Evolutionary conservation across 2,797 vertebrate genomes (phyloP), one percentile per base, ranked within the genome.

Genomic region (Takifugu ocellatus): DNA sequence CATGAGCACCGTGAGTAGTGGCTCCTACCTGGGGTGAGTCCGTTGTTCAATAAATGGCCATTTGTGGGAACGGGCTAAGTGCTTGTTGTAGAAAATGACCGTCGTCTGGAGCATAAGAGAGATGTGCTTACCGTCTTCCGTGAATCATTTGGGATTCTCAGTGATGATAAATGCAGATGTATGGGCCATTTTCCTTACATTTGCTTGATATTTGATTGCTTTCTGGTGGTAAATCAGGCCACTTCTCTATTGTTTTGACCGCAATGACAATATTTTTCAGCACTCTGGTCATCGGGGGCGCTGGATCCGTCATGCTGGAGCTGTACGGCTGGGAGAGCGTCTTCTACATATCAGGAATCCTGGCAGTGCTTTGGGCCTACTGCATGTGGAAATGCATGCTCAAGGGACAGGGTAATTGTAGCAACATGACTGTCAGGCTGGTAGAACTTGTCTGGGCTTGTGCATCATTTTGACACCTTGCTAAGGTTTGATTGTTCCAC

Each of bases 11-110:
- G 94, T 98, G 72, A 94, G 95, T 15, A 94, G 95, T 0, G 96
- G 96, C 54, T 96, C 97, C 0, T 96, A 98, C 85, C 84, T 96
- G 29, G 97, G 97, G 97, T 99, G 77, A 93, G 96, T 91, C 54
- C 42, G 43, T 8, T 71, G 7, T 25, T 49, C 39, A 72, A 55
- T 50, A 45, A 63, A 39, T 6, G 4, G 51, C 27, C 27, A 58
- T 54, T 31, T 1, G n/a, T 33, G 49, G 46, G 52, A 58, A 59
- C 25, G 8, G 9, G 14, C 33, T 17, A 3, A 47, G 17, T 55
- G 24, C 58, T 39, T 51, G 3, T 39, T 1, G 6, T 10, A 51
- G 6, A 47, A 55, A 57, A 47, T 24, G 3, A n/a, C 44, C 21
- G 15, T 17, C 14, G 5, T 9, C 2, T 36, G 33, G 33, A 25